A percentile compares a stretch with the other conserved stretches of the same genome.
Evolutionary conservation across 1,140 invertebrate species (phyloP).

Genomic region (Elymnias hypermnestra): DNA sequence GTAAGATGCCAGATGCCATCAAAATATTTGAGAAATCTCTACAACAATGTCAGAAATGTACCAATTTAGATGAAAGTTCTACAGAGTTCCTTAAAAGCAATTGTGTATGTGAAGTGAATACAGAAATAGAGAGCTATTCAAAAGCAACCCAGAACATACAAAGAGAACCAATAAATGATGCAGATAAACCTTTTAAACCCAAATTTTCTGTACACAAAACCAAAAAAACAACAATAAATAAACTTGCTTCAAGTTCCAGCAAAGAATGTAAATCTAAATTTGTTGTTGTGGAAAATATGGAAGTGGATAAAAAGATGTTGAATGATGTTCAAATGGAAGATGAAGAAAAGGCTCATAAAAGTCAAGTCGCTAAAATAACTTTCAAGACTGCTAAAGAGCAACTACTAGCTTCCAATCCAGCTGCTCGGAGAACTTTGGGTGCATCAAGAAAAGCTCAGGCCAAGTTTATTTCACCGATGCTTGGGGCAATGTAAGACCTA

Average conservation of each 20-base stretch:
- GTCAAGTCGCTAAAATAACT: slow-evolving; percentile 56
- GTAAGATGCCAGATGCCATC: slow-evolving; percentile 36
- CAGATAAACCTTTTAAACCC: slow-evolving; percentile 31
- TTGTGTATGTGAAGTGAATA: slow-evolving; percentile 34
- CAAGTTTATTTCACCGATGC: slow-evolving; percentile 66
- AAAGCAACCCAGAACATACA: slow-evolving; percentile 14
- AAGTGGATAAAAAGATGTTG: slow-evolving; percentile 8
- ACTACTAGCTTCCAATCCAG: slow-evolving; percentile 53
- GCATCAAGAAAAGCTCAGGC: slow-evolving; percentile 60
- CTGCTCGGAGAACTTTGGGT: slow-evolving; percentile 51
- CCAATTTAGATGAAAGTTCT: not conserved
- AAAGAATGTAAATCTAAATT: not conserved
- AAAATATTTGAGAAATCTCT: slow-evolving; percentile 38
- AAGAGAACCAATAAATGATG: slow-evolving; percentile 33
- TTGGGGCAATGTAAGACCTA: slow-evolving; percentile 61
- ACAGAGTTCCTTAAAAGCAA: slow-evolving; percentile 29
- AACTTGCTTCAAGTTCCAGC: not conserved
- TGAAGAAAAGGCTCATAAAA: slow-evolving; percentile 53
- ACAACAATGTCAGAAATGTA: slow-evolving; percentile 39
- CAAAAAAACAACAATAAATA: no score
- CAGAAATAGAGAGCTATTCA: slow-evolving; percentile 13
- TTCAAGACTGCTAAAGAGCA: slow-evolving; percentile 64
- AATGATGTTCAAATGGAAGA: slow-evolving; percentile 29
- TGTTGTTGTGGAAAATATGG: no score
- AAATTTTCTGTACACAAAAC: slow-evolving; percentile 24